These are phyloP conservation scores for Sakesphorus luctuosus DNA, from an alignment of 2,113 vertebrate species.

Conservation along the genomic window DNA sequence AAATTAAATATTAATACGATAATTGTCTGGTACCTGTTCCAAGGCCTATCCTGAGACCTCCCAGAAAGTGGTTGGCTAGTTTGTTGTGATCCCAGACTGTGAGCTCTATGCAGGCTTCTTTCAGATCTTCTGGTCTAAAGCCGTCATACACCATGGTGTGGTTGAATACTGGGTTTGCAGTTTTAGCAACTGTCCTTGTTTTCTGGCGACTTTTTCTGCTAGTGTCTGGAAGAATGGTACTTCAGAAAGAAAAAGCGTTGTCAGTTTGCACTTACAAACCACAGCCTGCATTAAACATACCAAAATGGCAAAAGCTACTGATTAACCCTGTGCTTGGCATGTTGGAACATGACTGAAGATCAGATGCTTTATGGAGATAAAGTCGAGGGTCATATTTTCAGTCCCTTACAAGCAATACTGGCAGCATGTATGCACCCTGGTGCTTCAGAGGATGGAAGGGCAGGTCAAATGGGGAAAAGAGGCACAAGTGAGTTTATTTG, in stretches of 20 bases:
- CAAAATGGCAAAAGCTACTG: not conserved
- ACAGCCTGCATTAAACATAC: not conserved
- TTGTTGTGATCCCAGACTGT: conserved; percentile 94
- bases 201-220: conserved; percentile 90
- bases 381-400: not conserved
- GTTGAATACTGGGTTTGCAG: conserved; percentile 88
- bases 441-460: not conserved
- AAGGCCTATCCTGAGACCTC: conserved; percentile 89
- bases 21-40: conserved; percentile 83
- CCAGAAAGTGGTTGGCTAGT: conserved; percentile 88
- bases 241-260: conserved; percentile 51
- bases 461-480: not conserved
- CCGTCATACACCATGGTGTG: conserved; percentile 96
- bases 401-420: not conserved
- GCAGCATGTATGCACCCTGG: not conserved
- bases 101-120: conserved; percentile 89
- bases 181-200: conserved; percentile 86
- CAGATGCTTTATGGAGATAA: not conserved
- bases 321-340: not conserved
- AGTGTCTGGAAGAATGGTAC: conserved; percentile 88
- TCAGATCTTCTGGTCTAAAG: conserved; percentile 85
- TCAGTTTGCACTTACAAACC: not conserved
- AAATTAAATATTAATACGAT: not conserved
- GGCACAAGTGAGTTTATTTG: not conserved
- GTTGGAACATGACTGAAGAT: not conserved